These are phyloP conservation scores for Manis pentadactyla DNA, from an alignment of 2,797 vertebrate species.

Conservation along the genomic window DNA sequence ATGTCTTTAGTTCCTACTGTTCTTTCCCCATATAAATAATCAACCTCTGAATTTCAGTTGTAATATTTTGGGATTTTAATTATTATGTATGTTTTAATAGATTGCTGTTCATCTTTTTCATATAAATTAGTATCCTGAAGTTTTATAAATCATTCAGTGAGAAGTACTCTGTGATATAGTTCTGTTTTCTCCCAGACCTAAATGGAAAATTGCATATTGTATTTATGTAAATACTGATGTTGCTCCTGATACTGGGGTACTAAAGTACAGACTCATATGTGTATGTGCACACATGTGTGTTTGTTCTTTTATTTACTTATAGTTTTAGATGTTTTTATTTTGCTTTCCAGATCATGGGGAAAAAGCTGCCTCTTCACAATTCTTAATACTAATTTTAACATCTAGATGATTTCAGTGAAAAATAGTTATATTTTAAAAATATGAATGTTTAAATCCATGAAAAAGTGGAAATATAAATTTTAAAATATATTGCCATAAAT, in stretches of 20 bases:
- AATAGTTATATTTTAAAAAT: not conserved
- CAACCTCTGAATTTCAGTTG: not conserved
- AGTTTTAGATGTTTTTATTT: not conserved
- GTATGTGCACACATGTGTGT: not conserved
- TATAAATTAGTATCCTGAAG: not conserved
- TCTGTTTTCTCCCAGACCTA: not conserved
- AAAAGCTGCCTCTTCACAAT: not conserved
- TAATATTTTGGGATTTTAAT: not conserved
- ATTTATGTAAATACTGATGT: not conserved
- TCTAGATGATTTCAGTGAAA: not conserved
- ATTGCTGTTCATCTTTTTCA: not conserved
- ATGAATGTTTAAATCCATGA: not conserved
- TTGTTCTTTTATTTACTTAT: not conserved
- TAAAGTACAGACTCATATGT: not conserved
- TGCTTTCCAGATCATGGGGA: not conserved
- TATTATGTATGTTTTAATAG: not conserved
- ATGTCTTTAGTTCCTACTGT: not conserved
- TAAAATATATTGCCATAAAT: not conserved
- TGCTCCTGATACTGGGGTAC: not conserved
- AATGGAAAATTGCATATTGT: not conserved
- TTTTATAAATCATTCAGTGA: not conserved
- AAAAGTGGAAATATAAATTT: not conserved
- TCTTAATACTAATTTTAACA: not conserved
- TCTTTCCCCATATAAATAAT: not conserved
- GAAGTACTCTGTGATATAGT: not conserved